Evolutionary conservation across 2,888 invertebrate genomes (phyloP).

Genomic region (Poecilobothrus nobilitatus): DNA sequence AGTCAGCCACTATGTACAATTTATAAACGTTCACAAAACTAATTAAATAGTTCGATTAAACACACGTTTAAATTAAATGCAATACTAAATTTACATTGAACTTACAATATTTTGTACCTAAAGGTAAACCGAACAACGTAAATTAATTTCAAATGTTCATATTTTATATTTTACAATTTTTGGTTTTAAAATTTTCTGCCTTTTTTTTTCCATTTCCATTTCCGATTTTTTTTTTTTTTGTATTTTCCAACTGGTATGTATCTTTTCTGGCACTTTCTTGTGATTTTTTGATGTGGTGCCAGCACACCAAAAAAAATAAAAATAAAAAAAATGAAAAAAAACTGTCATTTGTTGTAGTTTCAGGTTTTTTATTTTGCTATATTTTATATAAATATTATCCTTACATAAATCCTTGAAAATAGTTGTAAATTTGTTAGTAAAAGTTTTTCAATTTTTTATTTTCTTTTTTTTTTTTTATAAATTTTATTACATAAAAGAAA

Average conservation of each 20-base stretch:
- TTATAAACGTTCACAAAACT: too few relatives aligned
- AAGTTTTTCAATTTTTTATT: neutral
- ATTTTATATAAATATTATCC: neutral
- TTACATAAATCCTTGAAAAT: constrained; percentile 3
- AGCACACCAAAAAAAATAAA: neutral
- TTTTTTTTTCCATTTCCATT: too few relatives aligned
- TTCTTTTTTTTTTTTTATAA: neutral
- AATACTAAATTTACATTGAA: too few relatives aligned
- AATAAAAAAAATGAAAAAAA: neutral
- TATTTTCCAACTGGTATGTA: neutral
- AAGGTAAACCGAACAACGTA: too few relatives aligned
- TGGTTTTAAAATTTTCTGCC: too few relatives aligned
- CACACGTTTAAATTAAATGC: too few relatives aligned
- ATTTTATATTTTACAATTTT: too few relatives aligned
- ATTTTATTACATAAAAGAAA: neutral
- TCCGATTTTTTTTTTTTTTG: neutral
- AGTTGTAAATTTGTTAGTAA: neutral
- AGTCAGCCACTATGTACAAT: too few relatives aligned
- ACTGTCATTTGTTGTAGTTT: neutral
- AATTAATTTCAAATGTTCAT: too few relatives aligned
- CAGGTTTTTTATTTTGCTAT: neutral
- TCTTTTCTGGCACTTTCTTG: neutral
- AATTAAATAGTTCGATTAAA: too few relatives aligned
- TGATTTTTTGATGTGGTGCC: constrained; percentile 3
- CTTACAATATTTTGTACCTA: too few relatives aligned